Base-by-base conservation (phyloP, 2,797 vertebrate species). In the Catostomus latipinnis region DNA sequence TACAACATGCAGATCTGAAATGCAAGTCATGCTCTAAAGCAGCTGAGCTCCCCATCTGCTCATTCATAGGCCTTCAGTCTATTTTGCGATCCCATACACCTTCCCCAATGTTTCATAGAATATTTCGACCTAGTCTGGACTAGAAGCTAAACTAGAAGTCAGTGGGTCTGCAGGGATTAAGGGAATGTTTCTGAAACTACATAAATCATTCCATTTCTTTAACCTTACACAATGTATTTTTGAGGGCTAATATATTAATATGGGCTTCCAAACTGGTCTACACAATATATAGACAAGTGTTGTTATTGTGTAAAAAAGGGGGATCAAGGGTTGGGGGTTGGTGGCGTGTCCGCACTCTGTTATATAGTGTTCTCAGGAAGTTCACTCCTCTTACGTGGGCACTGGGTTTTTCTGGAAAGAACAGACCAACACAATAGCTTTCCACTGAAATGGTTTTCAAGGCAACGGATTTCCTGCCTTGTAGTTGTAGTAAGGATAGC, bases 391-490 rank as follows among this genome's bases (percentile, higher is more conserved):
- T 88, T 84, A 83, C 84, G 79, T 58, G 82, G 83, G 83, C 76
- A 78, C 52, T 81, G 86, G 84, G 85, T 86, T 91, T 87, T 81
- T 86, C 84, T 87, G 84, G 89, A 90, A 90, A 89, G 87, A 88
- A 86, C 86, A 83, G 61, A 76, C 84, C 48, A 86, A 90, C 92
- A 94, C 93, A 94, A 94, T 91, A 87, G 34, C 4, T 85, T 16
- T 80, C 78, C 83, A 85, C 88, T 84, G 67, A 86, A 92, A 89
- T 90, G 91, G 92, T 94, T 93, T 92, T 93, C 93, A 92, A 92
- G 93, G 92, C 92, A 95, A 90, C 89, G 88, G 92, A 96, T 95
- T 96, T 97, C 96, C 96, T 96, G 94, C 93, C 12, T 91, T 78
- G 6, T 85, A 93, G 83, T 76, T 90, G 88, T 90, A 90, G 93